Conservation (phyloP, 1,140 invertebrate species). For the Calosoma granatense region DNA sequence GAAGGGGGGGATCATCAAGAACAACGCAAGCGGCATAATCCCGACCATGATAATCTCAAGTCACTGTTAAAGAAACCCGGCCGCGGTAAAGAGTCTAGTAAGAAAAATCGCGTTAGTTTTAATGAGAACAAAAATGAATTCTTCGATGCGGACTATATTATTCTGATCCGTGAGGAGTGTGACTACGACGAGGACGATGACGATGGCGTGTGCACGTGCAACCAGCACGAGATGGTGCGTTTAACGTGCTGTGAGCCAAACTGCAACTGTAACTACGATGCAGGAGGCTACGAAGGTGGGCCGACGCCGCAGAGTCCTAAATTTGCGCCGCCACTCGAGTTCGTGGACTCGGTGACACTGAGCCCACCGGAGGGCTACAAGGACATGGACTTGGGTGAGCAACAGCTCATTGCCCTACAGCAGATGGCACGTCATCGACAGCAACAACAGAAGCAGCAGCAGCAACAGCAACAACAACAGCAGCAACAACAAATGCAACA, state of each 20-base stretch:
- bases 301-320: conserved; percentile 39
- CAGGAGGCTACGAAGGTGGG: conserved; percentile 26
- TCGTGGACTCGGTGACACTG: conserved; percentile 64
- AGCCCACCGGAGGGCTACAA: conserved; percentile 81
- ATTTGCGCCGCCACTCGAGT: conserved; percentile 49
- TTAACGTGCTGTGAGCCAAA: conserved; percentile 49
- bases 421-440: conserved; percentile 42
- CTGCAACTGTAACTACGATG: conserved; percentile 41
- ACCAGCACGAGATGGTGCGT: conserved; percentile 57
- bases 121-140: conserved; percentile 78
- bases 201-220: conserved; percentile 53
- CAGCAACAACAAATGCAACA: background rate
- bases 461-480: conserved; percentile 34
- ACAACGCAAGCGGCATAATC: conserved; percentile 26
- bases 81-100: conserved; percentile 29
- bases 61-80: conserved; percentile 47
- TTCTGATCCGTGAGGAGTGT: conserved; percentile 72
- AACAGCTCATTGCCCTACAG: conserved; percentile 40
- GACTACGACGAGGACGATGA: conserved; percentile 63
- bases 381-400: conserved; percentile 49
- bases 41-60: conserved; percentile 38
- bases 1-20: conserved; percentile 17
- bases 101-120: conserved; percentile 57
- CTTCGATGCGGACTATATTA: conserved; percentile 80
- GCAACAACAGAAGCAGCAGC: conserved; percentile 42